Percentiles rank a stretch among this genome's conserved stretches.
These are phyloP conservation scores for Drosophila nebulosa DNA, from an alignment of 1,140 invertebrate species.

Conservation along the genomic window DNA sequence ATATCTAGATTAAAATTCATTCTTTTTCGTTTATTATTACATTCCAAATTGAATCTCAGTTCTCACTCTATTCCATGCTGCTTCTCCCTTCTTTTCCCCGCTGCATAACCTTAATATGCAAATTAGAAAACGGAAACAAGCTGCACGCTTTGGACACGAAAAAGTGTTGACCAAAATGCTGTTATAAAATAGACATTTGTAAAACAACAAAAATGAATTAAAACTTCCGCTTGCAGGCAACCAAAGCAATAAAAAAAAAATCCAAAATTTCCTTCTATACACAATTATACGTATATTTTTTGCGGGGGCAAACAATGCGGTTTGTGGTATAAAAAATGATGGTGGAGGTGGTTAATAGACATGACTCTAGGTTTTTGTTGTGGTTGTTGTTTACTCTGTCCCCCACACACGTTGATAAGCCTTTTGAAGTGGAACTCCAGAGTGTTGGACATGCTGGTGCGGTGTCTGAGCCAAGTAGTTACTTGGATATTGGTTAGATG, in stretches of 20 bases:
- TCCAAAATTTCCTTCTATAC: background rate
- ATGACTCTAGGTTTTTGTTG: constrained; percentile 37
- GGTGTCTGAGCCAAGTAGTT: constrained; percentile 25
- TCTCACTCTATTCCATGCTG: background rate
- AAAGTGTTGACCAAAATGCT: constrained; percentile 55
- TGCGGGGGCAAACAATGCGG: constrained; percentile 20
- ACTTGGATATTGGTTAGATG: background rate
- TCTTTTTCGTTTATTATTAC: background rate
- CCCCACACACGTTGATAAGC: constrained; percentile 69
- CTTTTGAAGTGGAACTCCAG: constrained; percentile 59
- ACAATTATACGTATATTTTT: background rate
- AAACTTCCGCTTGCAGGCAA: constrained; percentile 63
- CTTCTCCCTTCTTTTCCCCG: background rate
- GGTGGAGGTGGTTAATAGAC: constrained; percentile 17
- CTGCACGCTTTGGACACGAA: background rate
- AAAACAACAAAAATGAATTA: constrained; percentile 70
- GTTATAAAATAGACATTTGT: constrained; percentile 35
- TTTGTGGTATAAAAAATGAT: background rate
- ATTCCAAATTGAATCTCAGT: background rate
- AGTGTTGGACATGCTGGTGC: constrained; percentile 72
- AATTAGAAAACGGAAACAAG: background rate
- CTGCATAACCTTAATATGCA: background rate
- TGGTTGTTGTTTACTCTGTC: constrained; percentile 26
- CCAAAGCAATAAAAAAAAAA: background rate
- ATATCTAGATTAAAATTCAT: background rate